These are phyloP conservation scores for Allophyes oxyacanthae DNA, from an alignment of 2,888 invertebrate species.

Conservation along the genomic window DNA sequence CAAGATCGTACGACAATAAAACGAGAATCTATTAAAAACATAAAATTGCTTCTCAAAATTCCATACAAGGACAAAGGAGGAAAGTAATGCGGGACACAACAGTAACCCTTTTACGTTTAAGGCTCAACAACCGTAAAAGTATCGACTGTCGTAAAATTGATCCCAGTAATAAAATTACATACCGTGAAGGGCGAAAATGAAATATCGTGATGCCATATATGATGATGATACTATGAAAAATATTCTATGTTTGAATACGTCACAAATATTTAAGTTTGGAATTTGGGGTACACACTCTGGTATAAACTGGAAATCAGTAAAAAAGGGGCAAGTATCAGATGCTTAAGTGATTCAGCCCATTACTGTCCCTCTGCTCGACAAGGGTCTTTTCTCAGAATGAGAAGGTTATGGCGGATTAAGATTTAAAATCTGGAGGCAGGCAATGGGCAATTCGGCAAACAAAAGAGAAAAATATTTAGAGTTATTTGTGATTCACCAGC, in stretches of 20 bases:
- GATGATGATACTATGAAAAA: constrained; percentile 63
- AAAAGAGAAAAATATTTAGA: too few relatives aligned
- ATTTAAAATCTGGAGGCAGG: too few relatives aligned
- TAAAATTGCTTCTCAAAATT: constrained; percentile 66
- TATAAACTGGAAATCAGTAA: too few relatives aligned
- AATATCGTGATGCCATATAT: constrained; percentile 74
- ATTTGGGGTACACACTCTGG: not conserved
- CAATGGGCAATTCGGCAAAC: too few relatives aligned
- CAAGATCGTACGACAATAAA: constrained; percentile 52
- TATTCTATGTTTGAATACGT: constrained; percentile 40
- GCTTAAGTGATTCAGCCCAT: too few relatives aligned
- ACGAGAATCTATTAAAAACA: constrained; percentile 63
- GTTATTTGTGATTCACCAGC: too few relatives aligned
- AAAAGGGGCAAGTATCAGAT: too few relatives aligned
- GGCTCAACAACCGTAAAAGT: constrained; percentile 83
- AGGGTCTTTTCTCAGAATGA: too few relatives aligned
- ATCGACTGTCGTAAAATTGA: constrained; percentile 83
- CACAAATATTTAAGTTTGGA: constrained; percentile 11
- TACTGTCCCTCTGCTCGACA: too few relatives aligned
- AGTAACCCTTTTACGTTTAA: constrained; percentile 81
- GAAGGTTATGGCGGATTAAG: too few relatives aligned
- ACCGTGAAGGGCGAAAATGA: constrained; percentile 79
- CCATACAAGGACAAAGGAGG: constrained; percentile 68
- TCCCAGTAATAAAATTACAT: constrained; percentile 82
- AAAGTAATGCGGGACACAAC: constrained; percentile 66